A percentile compares a stretch with the other conserved stretches of the same genome.
phyloP scores from a whole-genome alignment of 2,888 invertebrate genomes.

The Agrotis ipsilon region DNA sequence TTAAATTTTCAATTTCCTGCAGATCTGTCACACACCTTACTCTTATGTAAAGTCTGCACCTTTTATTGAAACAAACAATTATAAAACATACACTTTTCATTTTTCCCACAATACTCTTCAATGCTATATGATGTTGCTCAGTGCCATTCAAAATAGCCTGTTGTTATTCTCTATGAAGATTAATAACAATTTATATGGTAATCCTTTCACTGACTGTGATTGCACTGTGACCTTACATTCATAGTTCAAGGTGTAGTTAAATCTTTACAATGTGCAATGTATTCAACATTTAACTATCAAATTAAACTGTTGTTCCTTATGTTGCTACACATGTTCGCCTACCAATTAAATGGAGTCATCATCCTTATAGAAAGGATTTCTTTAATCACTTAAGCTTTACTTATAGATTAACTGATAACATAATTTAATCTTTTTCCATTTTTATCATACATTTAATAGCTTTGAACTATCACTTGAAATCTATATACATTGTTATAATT shows the following conservation, averaged over 20 bases:
- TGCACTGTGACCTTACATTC: conserved; percentile 23
- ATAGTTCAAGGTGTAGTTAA: conserved; percentile 22
- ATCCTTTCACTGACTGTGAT: conserved; percentile 42
- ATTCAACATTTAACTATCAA: not conserved
- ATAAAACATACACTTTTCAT: not conserved
- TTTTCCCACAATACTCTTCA: not conserved
- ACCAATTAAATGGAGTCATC: conserved; percentile 2
- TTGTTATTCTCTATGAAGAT: not conserved
- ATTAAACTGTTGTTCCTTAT: not conserved
- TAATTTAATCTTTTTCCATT: conserved; percentile 19
- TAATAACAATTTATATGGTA: conserved; percentile 1
- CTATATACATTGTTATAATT: conserved; percentile 38
- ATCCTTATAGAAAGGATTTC: not conserved
- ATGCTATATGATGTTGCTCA: not conserved
- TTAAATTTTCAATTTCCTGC: not conserved
- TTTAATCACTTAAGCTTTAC: conserved; percentile 2
- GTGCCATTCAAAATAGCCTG: too few species aligned
- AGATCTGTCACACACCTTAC: not conserved
- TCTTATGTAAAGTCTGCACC: not conserved
- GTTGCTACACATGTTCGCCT: conserved; percentile 3
- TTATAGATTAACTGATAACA: not conserved
- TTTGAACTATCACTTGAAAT: conserved; percentile 29
- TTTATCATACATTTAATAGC: conserved; percentile 44
- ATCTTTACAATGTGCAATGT: conserved; percentile 9
- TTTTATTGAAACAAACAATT: not conserved